Base-by-base conservation (phyloP, 2,113 vertebrate genomes). In the Mus pahari region DNA sequence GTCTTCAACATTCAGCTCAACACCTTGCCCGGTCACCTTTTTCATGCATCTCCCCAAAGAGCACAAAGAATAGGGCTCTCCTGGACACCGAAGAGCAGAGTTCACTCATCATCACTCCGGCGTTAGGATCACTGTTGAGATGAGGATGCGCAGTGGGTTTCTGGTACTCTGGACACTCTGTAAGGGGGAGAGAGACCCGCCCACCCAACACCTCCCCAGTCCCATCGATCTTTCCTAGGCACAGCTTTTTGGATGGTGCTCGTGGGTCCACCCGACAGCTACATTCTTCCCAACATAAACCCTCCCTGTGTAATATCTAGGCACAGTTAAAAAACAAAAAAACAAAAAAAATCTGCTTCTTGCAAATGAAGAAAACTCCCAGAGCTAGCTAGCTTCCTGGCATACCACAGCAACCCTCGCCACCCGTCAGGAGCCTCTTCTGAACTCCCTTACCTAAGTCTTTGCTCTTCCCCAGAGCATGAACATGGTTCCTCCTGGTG, bases 401-500 rank as follows among this genome's bases (percentile, higher is more conserved):
- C 62, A 66, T 10, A 24, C 4, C n/a, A 36, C 93, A 92, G 71
- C 77, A 53, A 62, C 77, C 75, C 89, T 86, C 42, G 62, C 86
- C 89, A 50, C 36, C 82, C 74, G 42, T 39, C 79, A 64, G 86
- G 50, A 92, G 45, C 71, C 64, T 94, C 96, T 95, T 95, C 70
- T 31, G 28, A 94, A 88, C 33, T 58, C 66, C 86, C 50, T 95
- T 89, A 53, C 55, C 66, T 93, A 70, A 78, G 12, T 91, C 66
- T 96, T 94, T 73, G 89, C 92, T 94, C 78, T 91, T 97, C 73
- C 92, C 86, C 82, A 92, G 95, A 96, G 84, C 90, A 83, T 71
- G 66, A 74, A 70, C 86, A 83, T 74, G 66, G 14, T 45, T 94
- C 74, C 39, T 86, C 82, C 82, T 96, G 95, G 94, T 94, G 92